Percentiles rank a stretch among this genome's conserved stretches.
phyloP scores from a whole-genome alignment of 1,140 invertebrate genomes.

The Brachionus calyciflorus region DNA sequence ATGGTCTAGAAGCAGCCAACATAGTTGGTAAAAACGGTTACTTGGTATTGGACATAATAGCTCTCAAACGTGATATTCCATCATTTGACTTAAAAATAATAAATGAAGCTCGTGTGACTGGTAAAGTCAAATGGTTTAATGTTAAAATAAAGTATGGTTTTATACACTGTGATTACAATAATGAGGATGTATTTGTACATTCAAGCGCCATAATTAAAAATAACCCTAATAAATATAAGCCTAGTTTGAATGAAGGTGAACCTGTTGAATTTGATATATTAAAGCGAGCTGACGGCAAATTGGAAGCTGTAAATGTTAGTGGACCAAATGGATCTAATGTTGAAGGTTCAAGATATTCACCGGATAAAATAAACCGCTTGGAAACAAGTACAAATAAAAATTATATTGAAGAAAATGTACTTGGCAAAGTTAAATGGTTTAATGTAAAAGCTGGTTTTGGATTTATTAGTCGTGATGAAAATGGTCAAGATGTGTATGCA shows the following conservation, averaged over 20 bases:
- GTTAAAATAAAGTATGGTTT: conserved; percentile 99
- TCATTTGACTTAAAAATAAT: conserved; percentile 37
- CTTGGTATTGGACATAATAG: conserved; percentile 34
- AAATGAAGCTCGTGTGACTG: conserved; percentile 65
- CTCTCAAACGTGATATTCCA: conserved; percentile 36
- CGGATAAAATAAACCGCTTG: conserved; percentile 5
- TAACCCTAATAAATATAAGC: conserved; percentile 46
- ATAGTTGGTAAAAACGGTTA: conserved; percentile 30
- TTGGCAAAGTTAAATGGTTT: conserved; percentile 93
- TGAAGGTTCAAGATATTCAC: conserved; percentile 31
- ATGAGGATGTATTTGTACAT: conserved; percentile 49
- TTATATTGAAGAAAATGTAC: conserved; percentile 60
- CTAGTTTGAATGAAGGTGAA: conserved; percentile 47
- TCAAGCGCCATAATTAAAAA: conserved; percentile 45
- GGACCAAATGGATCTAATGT: conserved; percentile 19
- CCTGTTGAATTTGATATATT: conserved; percentile 47
- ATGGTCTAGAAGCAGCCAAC: conserved; percentile 34
- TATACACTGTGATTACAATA: conserved; percentile 71
- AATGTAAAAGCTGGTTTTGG: conserved; percentile 99
- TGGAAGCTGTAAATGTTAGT: conserved; percentile 43
- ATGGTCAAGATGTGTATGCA: conserved; percentile 47
- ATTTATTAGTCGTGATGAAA: conserved; percentile 76
- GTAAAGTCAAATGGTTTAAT: conserved; percentile 96
- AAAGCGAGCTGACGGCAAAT: conserved; percentile 41
- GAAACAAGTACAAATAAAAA: conserved; percentile 19